Base-by-base conservation (phyloP, 2,797 vertebrate genomes). In the Malurus leucopterus region DNA sequence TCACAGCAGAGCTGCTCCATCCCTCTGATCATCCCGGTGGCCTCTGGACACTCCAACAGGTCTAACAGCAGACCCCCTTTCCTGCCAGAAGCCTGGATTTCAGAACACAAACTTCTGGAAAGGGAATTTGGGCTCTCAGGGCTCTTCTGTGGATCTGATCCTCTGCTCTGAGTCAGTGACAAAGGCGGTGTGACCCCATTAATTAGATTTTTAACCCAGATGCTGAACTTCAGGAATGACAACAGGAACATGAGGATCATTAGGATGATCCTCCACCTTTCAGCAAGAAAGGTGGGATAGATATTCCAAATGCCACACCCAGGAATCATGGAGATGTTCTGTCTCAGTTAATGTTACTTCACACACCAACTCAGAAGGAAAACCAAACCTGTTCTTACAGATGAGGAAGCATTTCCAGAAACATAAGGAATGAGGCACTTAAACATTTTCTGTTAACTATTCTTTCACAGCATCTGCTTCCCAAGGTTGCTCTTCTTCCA, bases 391-490 rank as follows among this genome's bases (percentile, higher is more conserved):
- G 83, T 90, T 93, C 54, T 79, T 91, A 90, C 87, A 77, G 92
- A 70, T 88, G 89, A 94, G 88, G 82, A 84, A 76, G 43, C 16
- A 1, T 40, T 92, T 81, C 87, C 91, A 85, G 77, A 29, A 87
- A 71, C 84, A 93, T 49, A 79, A 82, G 71, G 57, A 93, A 92
- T 43, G 84, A 70, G 54, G 82, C 81, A 76, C 61, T 81, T 83
- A 84, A 90, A 69, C 43, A n/a, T 85, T 88, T 91, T 54, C 91
- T 21, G 89, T 91, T 91, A 90, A 91, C 93, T 95, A 93, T 93
- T 93, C 84, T 47, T 82, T 49, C 54, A 79, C 46, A 77, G 75
- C 67, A 76, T 92, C 64, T 38, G 94, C 82, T 96, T 90, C 84
- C 34, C 32, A 84, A 79, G 71, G 80, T 74, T 92, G 65, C 57